phyloP scores from a whole-genome alignment of 2,113 vertebrate species.

The Neopipo cinnamomea region DNA sequence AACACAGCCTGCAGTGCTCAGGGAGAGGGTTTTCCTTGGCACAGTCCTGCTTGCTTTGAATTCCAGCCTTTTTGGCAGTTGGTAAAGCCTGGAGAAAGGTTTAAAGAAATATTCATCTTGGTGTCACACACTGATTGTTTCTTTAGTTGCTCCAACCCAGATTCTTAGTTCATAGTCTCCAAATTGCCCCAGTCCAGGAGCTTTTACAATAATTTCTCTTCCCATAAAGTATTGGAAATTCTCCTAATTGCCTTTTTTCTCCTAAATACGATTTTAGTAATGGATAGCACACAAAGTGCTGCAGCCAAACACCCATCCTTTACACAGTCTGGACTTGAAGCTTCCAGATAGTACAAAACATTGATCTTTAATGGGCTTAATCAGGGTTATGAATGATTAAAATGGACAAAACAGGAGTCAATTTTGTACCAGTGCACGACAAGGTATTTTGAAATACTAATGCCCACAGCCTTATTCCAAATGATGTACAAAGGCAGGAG shows the following conservation, averaged over 20 bases:
- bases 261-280: background rate
- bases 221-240: background rate
- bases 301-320: background rate
- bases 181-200: background rate
- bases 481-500: background rate
- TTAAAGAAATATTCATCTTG: background rate
- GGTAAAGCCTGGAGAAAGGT: constrained; percentile 21
- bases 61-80: background rate
- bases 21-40: constrained; percentile 60
- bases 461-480: background rate
- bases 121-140: background rate
- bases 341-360: background rate
- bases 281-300: background rate
- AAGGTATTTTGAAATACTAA: background rate
- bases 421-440: background rate
- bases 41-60: background rate
- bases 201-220: background rate
- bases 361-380: background rate
- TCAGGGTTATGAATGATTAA: background rate
- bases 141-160: background rate
- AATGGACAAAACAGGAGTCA: background rate
- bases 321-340: background rate
- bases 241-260: background rate
- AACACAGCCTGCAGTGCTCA: constrained; percentile 87
- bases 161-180: background rate